Conservation (phyloP, 2,797 vertebrate species). For the Leucoraja ocellata region DNA sequence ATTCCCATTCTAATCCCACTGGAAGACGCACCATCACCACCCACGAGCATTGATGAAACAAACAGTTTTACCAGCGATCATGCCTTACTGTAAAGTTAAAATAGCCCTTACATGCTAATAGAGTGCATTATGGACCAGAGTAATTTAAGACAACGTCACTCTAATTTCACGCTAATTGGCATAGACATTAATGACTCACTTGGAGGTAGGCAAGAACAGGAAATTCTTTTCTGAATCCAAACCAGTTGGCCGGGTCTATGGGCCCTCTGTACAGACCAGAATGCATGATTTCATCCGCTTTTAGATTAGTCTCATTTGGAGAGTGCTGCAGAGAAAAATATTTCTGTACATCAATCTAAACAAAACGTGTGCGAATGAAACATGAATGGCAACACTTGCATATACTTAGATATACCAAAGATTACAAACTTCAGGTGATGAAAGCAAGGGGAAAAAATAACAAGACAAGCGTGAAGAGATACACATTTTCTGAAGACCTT, state of each 20-base stretch:
- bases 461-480: neutral
- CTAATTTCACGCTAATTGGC: too few species aligned
- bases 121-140: neutral
- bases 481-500: neutral
- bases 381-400: neutral
- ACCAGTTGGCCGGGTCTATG: conserved; percentile 87
- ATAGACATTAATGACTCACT: conserved; percentile 54
- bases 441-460: neutral
- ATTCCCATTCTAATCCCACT: too few species aligned
- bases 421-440: neutral
- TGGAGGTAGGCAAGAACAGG: conserved; percentile 80
- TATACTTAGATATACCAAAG: too few species aligned
- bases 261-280: conserved; percentile 72
- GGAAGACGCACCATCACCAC: neutral
- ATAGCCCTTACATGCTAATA: too few species aligned
- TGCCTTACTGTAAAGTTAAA: neutral
- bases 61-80: neutral
- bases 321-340: conserved; percentile 59
- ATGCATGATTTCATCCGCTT: conserved; percentile 58
- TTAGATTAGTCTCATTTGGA: conserved; percentile 72
- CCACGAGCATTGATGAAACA: neutral
- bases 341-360: neutral
- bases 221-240: conserved; percentile 78
- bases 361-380: neutral
- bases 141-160: neutral